Base-by-base conservation (phyloP, 1,140 invertebrate genomes). In the Frieseomelitta varia region DNA sequence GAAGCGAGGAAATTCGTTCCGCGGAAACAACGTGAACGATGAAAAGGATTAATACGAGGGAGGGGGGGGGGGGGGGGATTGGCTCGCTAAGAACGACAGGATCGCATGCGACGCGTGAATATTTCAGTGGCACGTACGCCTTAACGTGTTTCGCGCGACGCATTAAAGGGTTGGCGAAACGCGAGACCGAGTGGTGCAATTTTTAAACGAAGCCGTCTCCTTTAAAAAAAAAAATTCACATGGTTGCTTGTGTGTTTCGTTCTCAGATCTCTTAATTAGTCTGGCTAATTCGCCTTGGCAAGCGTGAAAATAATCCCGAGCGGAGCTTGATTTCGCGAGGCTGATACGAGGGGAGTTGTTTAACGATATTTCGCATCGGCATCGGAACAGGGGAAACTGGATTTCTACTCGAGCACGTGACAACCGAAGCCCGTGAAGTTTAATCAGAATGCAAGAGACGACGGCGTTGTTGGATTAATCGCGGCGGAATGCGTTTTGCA, bases 31-130 rank as follows among this genome's bases (percentile, higher is more conserved):
- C 47, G 10, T 4, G 27, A 65, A 24, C 56, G 79, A 81, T 63
- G 58, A 61, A 30, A 73, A 12, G 2, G 19, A 65, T 51, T 65
- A 69, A 81, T 72, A 55, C 2, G 30, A 12, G 6, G 21, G 34
- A 10, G 27, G 11, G 34, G 30, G 15, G 53, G 34, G 34, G 15
- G 51, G 19, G 21, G 79, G 58, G 71, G 17, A 53, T 81, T 73
- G 30, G 47, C 27, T 12, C 34, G 56, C 65, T 74, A 65, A 81
- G 69, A 81, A 81, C 47, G 69, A 74, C 69, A 4, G 21, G 47
- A 74, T 81, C 56, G 79, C 71, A 74, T 81, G 79, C 8, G 27
- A 8, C 79, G 39, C 47, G 61, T 73, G 56, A 72, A 81, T 81
- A 74, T 65, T 81, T 81, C 47, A 81, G 1, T 24, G 27, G 53